Percentiles rank a stretch among this genome's conserved stretches.
These are phyloP conservation scores for Chloroceryle amazona DNA, from an alignment of 2,797 vertebrate genomes.

Conservation along the genomic window DNA sequence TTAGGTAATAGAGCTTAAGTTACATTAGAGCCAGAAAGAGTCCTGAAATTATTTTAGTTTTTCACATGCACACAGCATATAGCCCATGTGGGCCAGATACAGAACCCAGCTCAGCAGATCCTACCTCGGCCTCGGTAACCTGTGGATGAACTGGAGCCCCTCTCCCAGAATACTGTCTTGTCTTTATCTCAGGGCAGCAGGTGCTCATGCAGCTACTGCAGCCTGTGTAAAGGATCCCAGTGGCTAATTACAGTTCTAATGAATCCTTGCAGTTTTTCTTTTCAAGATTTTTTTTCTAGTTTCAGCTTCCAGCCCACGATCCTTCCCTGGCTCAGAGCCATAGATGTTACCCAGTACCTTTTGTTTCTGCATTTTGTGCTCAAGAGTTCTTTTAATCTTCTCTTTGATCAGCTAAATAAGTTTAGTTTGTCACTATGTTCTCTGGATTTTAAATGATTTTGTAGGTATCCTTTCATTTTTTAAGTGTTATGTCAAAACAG, in stretches of 20 bases:
- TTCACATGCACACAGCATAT: fast-evolving
- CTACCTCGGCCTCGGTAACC: neutral
- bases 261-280: neutral
- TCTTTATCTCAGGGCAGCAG: neutral
- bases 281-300: neutral
- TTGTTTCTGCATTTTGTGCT: neutral
- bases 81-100: fast-evolving
- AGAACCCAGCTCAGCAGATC: fast-evolving
- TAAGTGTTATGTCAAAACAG: neutral
- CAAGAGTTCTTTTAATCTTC: neutral
- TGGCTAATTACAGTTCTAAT: neutral
- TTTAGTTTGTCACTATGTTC: neutral
- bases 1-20: neutral
- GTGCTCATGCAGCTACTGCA: neutral
- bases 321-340: neutral
- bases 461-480: neutral
- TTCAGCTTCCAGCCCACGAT: neutral
- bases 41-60: neutral
- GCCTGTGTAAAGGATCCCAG: neutral
- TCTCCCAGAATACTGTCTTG: neutral
- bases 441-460: neutral
- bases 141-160: neutral
- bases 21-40: neutral
- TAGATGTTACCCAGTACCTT: neutral
- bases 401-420: neutral